A percentile compares a stretch with the other conserved stretches of the same genome.
These are phyloP conservation scores for Upupa epops DNA, from an alignment of 2,113 vertebrate genomes.

Conservation along the genomic window DNA sequence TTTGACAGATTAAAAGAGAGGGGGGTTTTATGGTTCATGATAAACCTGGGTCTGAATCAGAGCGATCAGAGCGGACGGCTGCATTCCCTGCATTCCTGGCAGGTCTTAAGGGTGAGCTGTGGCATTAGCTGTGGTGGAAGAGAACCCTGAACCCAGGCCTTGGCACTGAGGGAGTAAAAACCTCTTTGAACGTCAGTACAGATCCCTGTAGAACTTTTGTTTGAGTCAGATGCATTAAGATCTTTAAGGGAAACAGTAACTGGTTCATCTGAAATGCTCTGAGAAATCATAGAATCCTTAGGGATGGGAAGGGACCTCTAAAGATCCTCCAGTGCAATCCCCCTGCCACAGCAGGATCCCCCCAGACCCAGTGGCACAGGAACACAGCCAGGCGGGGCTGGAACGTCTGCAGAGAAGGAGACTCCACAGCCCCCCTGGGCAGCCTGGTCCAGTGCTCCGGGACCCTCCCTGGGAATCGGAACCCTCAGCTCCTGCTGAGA, in stretches of 20 bases:
- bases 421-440: too few species aligned
- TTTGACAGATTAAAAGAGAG: constrained; percentile 54
- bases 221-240: neutral
- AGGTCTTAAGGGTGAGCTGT: constrained; percentile 17
- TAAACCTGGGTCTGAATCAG: constrained; percentile 35
- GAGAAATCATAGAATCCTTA: too few species aligned
- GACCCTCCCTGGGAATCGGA: too few species aligned
- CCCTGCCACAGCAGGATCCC: too few species aligned
- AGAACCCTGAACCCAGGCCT: neutral
- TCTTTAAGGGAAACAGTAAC: neutral
- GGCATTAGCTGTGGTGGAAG: neutral
- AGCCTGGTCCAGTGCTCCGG: too few species aligned
- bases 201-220: neutral
- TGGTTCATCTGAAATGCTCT: neutral
- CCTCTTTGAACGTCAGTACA: neutral
- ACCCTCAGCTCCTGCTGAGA: too few species aligned
- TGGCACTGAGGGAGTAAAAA: neutral
- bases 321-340: too few species aligned
- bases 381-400: too few species aligned
- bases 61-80: constrained; percentile 19
- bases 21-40: constrained; percentile 26
- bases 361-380: too few species aligned
- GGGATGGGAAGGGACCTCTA: too few species aligned
- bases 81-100: constrained; percentile 53
- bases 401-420: too few species aligned